These are phyloP conservation scores for Neoarius graeffei DNA, from an alignment of 2,113 vertebrate species.

Conservation along the genomic window DNA sequence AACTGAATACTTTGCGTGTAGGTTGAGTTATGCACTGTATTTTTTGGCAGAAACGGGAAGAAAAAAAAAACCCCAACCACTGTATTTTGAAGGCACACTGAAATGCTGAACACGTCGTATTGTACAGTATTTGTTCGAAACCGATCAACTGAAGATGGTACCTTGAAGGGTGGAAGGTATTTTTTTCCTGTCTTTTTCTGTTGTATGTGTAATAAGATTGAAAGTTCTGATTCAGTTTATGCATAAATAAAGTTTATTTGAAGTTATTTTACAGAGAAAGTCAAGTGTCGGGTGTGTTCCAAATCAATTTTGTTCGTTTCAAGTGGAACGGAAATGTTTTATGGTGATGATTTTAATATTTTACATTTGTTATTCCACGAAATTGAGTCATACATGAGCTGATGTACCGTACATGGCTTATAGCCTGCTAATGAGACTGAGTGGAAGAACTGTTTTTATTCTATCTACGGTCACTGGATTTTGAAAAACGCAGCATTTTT, in stretches of 20 bases:
- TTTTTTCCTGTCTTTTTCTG: constrained; percentile 68
- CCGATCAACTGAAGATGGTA: constrained; percentile 64
- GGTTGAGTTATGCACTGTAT: constrained; percentile 56
- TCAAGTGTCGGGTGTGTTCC: constrained; percentile 22
- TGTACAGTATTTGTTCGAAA: constrained; percentile 63
- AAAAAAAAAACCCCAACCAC: constrained; percentile 51
- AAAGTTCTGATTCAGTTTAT: constrained; percentile 77
- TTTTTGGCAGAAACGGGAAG: constrained; percentile 48
- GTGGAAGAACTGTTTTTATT: no score
- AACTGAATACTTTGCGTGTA: constrained; percentile 59
- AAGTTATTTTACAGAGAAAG: constrained; percentile 77
- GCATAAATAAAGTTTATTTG: constrained; percentile 81
- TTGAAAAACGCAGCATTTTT: no score
- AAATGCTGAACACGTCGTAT: constrained; percentile 55
- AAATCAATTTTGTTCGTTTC: not conserved
- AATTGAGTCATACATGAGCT: no score
- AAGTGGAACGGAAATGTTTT: not conserved
- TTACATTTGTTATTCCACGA: not conserved
- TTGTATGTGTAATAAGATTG: constrained; percentile 72
- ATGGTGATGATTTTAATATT: not conserved
- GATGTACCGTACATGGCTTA: no score
- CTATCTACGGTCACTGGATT: no score
- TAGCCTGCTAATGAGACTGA: no score
- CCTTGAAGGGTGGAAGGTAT: constrained; percentile 60
- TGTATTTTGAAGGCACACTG: constrained; percentile 64